phyloP scores from a whole-genome alignment of 2,113 vertebrate genomes.

The Ophiodon elongatus region DNA sequence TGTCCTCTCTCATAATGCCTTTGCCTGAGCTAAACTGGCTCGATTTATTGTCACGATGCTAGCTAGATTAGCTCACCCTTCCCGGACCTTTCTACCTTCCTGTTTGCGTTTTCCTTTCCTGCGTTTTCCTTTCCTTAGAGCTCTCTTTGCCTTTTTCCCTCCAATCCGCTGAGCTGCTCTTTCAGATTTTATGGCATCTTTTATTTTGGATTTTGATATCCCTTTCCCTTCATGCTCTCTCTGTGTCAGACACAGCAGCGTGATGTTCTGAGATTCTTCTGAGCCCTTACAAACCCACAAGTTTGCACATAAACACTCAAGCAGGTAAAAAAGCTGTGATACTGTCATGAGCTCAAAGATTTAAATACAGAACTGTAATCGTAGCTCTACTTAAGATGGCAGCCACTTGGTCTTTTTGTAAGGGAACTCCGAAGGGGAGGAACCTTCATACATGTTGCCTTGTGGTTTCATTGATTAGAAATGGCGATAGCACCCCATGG shows the following conservation, averaged over 20 bases:
- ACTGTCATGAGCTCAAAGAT: not conserved
- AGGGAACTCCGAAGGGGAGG: not conserved
- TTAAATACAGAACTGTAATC: slow-evolving; percentile 2
- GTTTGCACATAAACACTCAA: not conserved
- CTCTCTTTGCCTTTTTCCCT: slow-evolving; percentile 18
- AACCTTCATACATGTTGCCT: not conserved
- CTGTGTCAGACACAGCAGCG: not conserved
- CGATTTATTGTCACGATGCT: slow-evolving; percentile 41
- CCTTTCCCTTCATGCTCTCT: not conserved
- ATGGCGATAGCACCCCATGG: not conserved
- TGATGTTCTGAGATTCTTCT: not conserved
- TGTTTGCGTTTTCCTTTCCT: slow-evolving; percentile 6
- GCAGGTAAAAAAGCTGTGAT: not conserved
- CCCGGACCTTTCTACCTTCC: slow-evolving; percentile 13
- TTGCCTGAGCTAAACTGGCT: slow-evolving; percentile 48
- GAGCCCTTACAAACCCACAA: not conserved
- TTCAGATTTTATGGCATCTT: slow-evolving; percentile 5
- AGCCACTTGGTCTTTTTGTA: slow-evolving; percentile 29
- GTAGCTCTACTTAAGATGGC: slow-evolving; percentile 25
- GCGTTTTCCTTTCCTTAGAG: slow-evolving; percentile 1
- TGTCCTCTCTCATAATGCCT: slow-evolving; percentile 45
- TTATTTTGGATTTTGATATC: not conserved
- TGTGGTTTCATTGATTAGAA: slow-evolving; percentile 12
- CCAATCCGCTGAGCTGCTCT: slow-evolving; percentile 10
- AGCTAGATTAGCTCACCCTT: slow-evolving; percentile 10